Percentiles rank a stretch among this genome's conserved stretches.
Conservation (phyloP, 2,113 vertebrate genomes). For the Coracopsis vasa region DNA sequence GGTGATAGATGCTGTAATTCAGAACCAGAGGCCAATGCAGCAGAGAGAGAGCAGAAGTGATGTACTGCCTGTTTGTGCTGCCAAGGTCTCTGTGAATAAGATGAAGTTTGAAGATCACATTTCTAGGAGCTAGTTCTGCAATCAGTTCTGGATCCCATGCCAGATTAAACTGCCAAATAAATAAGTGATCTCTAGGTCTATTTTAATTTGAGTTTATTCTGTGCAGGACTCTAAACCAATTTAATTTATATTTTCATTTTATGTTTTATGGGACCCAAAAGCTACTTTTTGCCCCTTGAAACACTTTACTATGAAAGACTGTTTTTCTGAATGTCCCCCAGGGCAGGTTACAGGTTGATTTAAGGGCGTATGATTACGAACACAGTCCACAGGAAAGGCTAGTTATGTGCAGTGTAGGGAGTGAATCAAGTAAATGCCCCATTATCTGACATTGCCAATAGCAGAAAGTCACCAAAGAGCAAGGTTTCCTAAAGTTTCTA, state of each 20-base stretch:
- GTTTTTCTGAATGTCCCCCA: background rate
- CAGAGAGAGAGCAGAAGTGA: constrained; percentile 47
- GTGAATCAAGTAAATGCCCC: background rate
- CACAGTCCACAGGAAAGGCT: background rate
- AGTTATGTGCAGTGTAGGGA: background rate
- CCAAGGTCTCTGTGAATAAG: constrained; percentile 57
- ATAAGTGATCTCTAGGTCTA: constrained; percentile 6
- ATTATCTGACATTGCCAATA: background rate
- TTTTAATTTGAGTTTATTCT: constrained; percentile 45
- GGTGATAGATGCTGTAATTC: constrained; percentile 67
- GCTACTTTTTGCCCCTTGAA: background rate
- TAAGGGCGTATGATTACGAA: background rate
- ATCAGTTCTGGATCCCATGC: constrained; percentile 43
- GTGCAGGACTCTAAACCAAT: background rate
- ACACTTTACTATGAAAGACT: background rate
- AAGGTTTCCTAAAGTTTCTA: background rate
- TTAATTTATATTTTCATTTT: constrained; percentile 16
- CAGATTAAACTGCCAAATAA: constrained; percentile 49
- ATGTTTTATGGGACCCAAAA: background rate
- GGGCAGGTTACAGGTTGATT: background rate
- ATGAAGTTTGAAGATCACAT: constrained; percentile 48
- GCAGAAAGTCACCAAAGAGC: background rate
- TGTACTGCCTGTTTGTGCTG: constrained; percentile 60
- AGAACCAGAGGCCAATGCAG: constrained; percentile 60
- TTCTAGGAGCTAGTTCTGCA: constrained; percentile 52